These are phyloP conservation scores for Pandemis corylana DNA, from an alignment of 2,888 invertebrate genomes.

Conservation along the genomic window DNA sequence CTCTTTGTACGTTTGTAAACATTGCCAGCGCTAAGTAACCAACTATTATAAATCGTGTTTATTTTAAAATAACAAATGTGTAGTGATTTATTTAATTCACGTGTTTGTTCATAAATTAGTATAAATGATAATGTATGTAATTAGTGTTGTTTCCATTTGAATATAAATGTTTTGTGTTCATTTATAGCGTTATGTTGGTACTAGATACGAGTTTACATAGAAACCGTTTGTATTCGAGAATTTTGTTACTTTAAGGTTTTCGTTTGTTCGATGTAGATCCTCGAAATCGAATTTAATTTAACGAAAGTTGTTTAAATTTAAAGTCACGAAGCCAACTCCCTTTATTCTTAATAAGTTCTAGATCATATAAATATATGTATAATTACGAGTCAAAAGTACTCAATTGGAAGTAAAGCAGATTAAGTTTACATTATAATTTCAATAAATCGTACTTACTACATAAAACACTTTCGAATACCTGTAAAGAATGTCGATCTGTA, in stretches of 20 bases:
- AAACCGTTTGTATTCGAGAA: constrained; percentile 51
- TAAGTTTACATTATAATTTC: constrained; percentile 51
- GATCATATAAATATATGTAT: constrained; percentile 84
- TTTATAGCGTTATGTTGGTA: constrained; percentile 68
- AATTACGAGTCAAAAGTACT: constrained; percentile 56
- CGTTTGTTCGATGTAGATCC: constrained; percentile 52
- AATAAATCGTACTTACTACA: constrained; percentile 37
- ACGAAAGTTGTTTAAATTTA: constrained; percentile 50
- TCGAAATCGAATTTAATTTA: constrained; percentile 48
- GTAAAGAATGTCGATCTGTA: constrained; percentile 59
- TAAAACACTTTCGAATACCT: constrained; percentile 53
- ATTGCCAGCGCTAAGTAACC: constrained; percentile 34
- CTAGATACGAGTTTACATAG: constrained; percentile 55
- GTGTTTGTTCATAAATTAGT: constrained; percentile 72
- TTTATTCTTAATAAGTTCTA: constrained; percentile 80
- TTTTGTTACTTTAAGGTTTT: constrained; percentile 55
- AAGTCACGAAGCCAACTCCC: constrained; percentile 57
- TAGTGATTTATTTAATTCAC: constrained; percentile 56
- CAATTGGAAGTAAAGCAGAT: constrained; percentile 53
- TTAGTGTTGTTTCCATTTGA: constrained; percentile 74
- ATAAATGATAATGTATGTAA: constrained; percentile 72
- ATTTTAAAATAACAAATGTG: constrained; percentile 32
- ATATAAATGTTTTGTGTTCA: constrained; percentile 70
- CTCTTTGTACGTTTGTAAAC: constrained; percentile 49
- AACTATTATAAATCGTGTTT: constrained; percentile 28